phyloP scores from a whole-genome alignment of 2,888 invertebrate species.

The Xanthorhoe spadicearia region DNA sequence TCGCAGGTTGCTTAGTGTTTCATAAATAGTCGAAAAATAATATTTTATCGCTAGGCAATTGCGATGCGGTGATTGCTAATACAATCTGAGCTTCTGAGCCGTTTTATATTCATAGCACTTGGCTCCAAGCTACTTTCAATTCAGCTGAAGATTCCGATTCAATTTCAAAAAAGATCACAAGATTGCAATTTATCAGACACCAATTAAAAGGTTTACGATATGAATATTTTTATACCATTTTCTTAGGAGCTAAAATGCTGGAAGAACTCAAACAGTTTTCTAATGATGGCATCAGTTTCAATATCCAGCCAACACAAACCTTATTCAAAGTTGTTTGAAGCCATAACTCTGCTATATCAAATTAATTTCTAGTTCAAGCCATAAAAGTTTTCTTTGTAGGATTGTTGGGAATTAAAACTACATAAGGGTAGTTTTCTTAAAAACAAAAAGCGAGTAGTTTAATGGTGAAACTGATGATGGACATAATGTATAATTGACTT shows the following conservation, averaged over 20 bases:
- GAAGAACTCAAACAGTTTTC: constrained; percentile 1
- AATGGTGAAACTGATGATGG: not conserved
- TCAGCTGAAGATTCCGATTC: constrained; percentile 8
- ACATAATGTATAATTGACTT: not conserved
- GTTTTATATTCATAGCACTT: constrained; percentile 36
- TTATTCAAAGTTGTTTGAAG: constrained; percentile 14
- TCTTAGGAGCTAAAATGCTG: too few relatives aligned
- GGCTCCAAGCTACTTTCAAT: constrained; percentile 23
- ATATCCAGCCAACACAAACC: constrained; percentile 9
- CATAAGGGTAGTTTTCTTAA: too few relatives aligned
- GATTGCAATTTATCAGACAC: not conserved
- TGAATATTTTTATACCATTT: not conserved
- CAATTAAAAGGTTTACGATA: not conserved
- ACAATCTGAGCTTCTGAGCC: constrained; percentile 16
- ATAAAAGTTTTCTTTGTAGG: not conserved
- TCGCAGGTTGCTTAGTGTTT: too few relatives aligned
- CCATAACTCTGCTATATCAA: constrained; percentile 15
- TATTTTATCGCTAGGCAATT: constrained; percentile 26
- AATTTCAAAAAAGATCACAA: constrained; percentile 3
- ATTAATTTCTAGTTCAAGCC: constrained; percentile 23
- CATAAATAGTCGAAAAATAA: not conserved
- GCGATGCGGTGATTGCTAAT: constrained; percentile 34
- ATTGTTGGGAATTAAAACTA: not conserved
- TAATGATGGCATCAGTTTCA: not conserved
- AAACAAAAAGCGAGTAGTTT: too few relatives aligned